Conservation (phyloP, 2,797 vertebrate genomes). For the Pogonophryne albipinna region DNA sequence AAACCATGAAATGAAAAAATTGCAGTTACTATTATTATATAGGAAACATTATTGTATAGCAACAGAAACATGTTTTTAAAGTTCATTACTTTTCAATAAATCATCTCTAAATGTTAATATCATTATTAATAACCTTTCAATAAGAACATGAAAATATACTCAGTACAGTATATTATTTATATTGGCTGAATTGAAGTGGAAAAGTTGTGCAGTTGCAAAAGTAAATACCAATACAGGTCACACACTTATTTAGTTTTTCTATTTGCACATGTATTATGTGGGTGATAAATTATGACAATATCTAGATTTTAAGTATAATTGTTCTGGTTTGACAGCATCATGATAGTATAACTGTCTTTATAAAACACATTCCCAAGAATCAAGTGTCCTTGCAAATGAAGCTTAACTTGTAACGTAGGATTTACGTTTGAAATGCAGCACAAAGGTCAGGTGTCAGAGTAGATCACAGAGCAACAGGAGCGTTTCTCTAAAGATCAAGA, state of each 20-base stretch:
- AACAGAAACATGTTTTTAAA: not conserved
- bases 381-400: not conserved
- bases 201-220: too few relatives aligned
- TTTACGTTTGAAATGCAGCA: constrained; percentile 15
- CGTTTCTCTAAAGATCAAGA: constrained; percentile 10
- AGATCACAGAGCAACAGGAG: constrained; percentile 4
- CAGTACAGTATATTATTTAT: too few relatives aligned
- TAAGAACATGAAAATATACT: too few relatives aligned
- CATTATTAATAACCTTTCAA: too few relatives aligned
- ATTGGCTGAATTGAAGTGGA: too few relatives aligned
- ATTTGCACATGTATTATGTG: not conserved
- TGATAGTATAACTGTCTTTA: not conserved
- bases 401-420: not conserved
- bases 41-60: not conserved
- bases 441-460: not conserved
- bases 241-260: not conserved
- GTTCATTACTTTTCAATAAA: not conserved
- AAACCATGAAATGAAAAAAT: not conserved
- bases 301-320: not conserved
- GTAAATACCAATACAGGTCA: not conserved
- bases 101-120: too few relatives aligned
- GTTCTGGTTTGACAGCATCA: not conserved
- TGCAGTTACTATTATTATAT: not conserved
- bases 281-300: not conserved
- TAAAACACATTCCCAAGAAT: not conserved